Evolutionary conservation across 2,888 invertebrate genomes (phyloP), one percentile per base, ranked within the genome.

Genomic region (Lucinisca nassula): DNA sequence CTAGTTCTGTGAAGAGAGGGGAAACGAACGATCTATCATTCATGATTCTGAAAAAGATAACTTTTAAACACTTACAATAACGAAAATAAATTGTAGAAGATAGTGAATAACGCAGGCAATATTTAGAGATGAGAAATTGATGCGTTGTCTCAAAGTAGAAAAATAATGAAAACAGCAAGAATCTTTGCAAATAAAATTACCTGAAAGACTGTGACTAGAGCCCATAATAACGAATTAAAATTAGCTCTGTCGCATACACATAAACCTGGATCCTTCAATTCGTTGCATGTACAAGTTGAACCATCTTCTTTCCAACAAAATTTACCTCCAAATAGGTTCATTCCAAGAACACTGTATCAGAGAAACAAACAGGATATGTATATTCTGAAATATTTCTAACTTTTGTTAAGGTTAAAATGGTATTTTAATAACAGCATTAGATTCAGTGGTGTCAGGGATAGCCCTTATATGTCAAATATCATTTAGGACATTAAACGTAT

Each of bases 321-420:
- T 98, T 99, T 99, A 98, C 99, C 99, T 97, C 99, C 99, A 98
- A 99, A 99, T 97, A 99, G 98, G 98, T 99, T 99, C 99, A 99
- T 99, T 97, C 99, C 99, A 97, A 99, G 99, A 97, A 99, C 99
- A 98, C 99, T 99, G 98, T 97, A 98, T 97, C 21, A 67, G 67
- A 67, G 67, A 67, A 67, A 67, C 17, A 67, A 67, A 67, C 4
- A 67, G 17, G 35, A 67, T 35, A 67, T 58, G 2, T 58, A 58
- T 27, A 27, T 27, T 58, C 58, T 27, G 4, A 58, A 58, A 40
- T 40, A 40, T 10, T 40, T 40, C 40, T 40, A 10, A 40, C 40
- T 10, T 40, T 40, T 40, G 8, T 14, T n/a, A n/a, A n/a, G n/a
- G n/a, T n/a, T n/a, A n/a, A n/a, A n/a, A n/a, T n/a, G n/a, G n/a